phyloP scores from a whole-genome alignment of 2,888 invertebrate genomes.

The Hipparchia sbordonii region DNA sequence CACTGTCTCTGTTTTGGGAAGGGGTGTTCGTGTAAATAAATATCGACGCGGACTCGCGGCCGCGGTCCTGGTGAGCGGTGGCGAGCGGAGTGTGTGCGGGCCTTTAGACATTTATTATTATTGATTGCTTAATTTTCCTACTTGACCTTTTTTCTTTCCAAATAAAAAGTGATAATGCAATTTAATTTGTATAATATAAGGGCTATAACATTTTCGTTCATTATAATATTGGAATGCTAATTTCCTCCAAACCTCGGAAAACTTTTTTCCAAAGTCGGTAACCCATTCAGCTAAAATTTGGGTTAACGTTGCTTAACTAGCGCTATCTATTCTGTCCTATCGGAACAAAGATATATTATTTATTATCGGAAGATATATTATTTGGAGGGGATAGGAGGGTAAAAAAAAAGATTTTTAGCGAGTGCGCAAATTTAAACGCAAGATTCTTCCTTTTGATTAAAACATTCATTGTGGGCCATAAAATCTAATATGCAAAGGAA shows the following conservation, averaged over 20 bases:
- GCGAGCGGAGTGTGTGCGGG: constrained; percentile 4
- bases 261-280: too few relatives aligned
- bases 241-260: too few relatives aligned
- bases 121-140: not conserved
- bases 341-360: too few relatives aligned
- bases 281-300: too few relatives aligned
- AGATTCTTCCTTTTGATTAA: constrained; percentile 53
- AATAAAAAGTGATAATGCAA: not conserved
- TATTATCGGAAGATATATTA: too few relatives aligned
- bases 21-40: constrained; percentile 74
- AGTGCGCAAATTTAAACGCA: constrained; percentile 5
- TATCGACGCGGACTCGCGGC: constrained; percentile 71
- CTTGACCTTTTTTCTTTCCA: too few relatives aligned
- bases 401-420: not conserved
- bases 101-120: constrained; percentile 4
- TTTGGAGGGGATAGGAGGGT: too few relatives aligned
- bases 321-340: too few relatives aligned
- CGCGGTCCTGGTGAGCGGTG: constrained; percentile 35
- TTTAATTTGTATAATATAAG: too few relatives aligned
- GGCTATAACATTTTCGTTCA: too few relatives aligned
- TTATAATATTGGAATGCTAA: too few relatives aligned
- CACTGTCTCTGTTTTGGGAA: constrained; percentile 74
- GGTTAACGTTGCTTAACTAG: too few relatives aligned
- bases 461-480: constrained; percentile 73
- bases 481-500: constrained; percentile 78